These are phyloP conservation scores for Drosophila asahinai DNA, from an alignment of 1,140 invertebrate genomes.

Conservation along the genomic window DNA sequence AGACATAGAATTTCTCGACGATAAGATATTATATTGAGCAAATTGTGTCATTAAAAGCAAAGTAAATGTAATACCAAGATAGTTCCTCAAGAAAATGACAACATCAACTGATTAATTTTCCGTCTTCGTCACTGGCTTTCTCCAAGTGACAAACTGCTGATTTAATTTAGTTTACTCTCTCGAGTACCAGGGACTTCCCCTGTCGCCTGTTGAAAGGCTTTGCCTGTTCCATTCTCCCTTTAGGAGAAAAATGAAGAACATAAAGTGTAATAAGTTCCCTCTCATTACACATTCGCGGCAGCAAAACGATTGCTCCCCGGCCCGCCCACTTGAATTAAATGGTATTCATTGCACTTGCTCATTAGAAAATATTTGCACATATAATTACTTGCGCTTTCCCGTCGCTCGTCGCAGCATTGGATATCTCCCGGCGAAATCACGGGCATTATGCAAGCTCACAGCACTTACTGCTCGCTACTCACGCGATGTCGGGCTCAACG, in stretches of 20 bases:
- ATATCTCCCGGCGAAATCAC: constrained; percentile 28
- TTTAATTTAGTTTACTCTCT: constrained; percentile 29
- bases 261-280: constrained; percentile 32
- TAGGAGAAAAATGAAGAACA: background rate
- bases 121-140: constrained; percentile 11
- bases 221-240: constrained; percentile 21
- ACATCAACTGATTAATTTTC: constrained; percentile 22
- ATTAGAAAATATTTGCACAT: constrained; percentile 80
- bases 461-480: constrained; percentile 24
- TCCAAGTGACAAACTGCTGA: constrained; percentile 1
- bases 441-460: constrained; percentile 47
- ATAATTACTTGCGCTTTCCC: constrained; percentile 65
- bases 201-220: constrained; percentile 27
- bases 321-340: constrained; percentile 63
- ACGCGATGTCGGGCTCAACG: constrained; percentile 43
- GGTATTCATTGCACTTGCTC: constrained; percentile 73
- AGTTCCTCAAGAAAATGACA: background rate
- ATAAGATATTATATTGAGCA: constrained; percentile 17
- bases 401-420: background rate
- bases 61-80: constrained; percentile 4
- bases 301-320: constrained; percentile 43
- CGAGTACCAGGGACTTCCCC: constrained; percentile 1
- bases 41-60: constrained; percentile 9
- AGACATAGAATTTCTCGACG: background rate
- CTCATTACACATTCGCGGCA: constrained; percentile 55